phyloP scores from a whole-genome alignment of 2,888 invertebrate species.

The Epistrophella euchroma region DNA sequence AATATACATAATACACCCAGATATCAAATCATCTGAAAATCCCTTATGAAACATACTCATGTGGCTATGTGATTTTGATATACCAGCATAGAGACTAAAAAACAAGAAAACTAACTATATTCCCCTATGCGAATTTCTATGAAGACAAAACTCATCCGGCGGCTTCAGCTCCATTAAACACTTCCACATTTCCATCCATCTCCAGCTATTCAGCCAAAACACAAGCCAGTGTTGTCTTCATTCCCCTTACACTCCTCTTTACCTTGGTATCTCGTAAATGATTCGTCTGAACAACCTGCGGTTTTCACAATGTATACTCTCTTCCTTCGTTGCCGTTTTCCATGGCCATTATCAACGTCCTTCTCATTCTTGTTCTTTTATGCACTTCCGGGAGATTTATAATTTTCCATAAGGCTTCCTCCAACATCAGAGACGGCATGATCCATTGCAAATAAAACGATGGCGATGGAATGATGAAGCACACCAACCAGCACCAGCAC shows the following conservation, averaged over 20 bases:
- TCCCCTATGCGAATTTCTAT: conserved; percentile 24
- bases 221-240: conserved; percentile 7
- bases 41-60: conserved; percentile 37
- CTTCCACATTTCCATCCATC: conserved; percentile 47
- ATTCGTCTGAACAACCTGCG: conserved; percentile 67
- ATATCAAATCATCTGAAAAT: conserved; percentile 57
- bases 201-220: conserved; percentile 24
- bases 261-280: conserved; percentile 11
- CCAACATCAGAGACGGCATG: conserved; percentile 62
- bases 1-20: neutral
- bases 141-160: conserved; percentile 35
- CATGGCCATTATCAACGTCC: conserved; percentile 47
- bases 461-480: conserved; percentile 30
- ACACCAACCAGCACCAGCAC: conserved; percentile 12
- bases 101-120: conserved; percentile 1
- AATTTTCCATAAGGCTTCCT: conserved; percentile 72
- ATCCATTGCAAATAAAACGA: conserved; percentile 53
- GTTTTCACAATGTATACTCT: conserved; percentile 42
- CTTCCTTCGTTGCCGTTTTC: neutral
- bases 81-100: too few relatives aligned
- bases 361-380: conserved; percentile 65
- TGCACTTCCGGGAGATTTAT: conserved; percentile 71
- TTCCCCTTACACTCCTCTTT: neutral
- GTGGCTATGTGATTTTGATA: conserved; percentile 49
- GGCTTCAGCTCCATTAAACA: conserved; percentile 70